These are phyloP conservation scores for Xiphias gladius DNA, from an alignment of 2,113 vertebrate genomes.

Conservation along the genomic window DNA sequence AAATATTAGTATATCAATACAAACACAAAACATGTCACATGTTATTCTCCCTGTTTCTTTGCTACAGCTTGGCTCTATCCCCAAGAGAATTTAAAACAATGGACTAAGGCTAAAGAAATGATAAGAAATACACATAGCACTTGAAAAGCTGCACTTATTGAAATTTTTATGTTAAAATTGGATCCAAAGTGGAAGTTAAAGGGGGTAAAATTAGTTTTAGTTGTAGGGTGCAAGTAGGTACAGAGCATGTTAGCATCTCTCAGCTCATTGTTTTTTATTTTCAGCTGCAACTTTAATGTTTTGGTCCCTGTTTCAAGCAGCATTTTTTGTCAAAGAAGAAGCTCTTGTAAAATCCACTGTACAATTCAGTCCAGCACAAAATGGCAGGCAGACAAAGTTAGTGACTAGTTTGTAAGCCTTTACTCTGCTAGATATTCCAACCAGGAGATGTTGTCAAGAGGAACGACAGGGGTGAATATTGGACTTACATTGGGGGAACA, in stretches of 20 bases:
- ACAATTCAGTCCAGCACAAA: not conserved
- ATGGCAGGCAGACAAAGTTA: not conserved
- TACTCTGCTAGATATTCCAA: not conserved
- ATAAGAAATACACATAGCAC: too few relatives aligned
- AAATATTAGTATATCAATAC: too few relatives aligned
- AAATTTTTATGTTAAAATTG: too few relatives aligned
- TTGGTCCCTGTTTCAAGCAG: not conserved
- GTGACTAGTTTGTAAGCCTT: not conserved
- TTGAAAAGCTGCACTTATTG: not conserved
- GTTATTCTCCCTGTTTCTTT: not conserved
- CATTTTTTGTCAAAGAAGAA: not conserved
- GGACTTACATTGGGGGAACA: not conserved
- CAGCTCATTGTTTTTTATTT: not conserved
- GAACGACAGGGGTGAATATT: too few relatives aligned
- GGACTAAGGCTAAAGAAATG: too few relatives aligned
- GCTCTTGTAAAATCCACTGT: not conserved
- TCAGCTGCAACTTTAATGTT: not conserved
- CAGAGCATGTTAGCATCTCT: not conserved
- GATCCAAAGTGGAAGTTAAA: not conserved
- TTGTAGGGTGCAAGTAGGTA: not conserved
- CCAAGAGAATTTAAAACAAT: not conserved
- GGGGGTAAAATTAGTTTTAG: not conserved
- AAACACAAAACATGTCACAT: not conserved
- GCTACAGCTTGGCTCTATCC: not conserved
- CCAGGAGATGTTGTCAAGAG: too few relatives aligned